Evolutionary conservation across 35 echinoderm and acorn worm species (phyloP).

Genomic region (Ptychodera flava): DNA sequence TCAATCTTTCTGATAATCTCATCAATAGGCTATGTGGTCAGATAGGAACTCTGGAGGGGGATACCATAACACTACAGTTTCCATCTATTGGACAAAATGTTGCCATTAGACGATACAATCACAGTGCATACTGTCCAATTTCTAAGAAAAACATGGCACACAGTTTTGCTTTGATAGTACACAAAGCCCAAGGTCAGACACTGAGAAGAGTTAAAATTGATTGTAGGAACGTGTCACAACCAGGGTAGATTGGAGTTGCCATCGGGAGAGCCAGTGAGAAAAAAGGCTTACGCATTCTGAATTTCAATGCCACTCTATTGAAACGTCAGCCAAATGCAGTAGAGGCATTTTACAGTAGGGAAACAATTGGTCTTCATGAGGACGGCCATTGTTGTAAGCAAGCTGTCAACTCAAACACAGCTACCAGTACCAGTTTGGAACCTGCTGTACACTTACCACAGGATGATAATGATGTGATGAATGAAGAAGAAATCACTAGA

Average conservation of each 20-base stretch:
- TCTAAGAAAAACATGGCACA: neutral
- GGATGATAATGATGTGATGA: neutral
- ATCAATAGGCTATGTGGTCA: neutral
- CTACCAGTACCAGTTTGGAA: too few species aligned
- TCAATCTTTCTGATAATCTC: neutral
- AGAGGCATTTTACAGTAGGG: neutral
- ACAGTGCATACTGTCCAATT: neutral
- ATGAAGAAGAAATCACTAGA: neutral
- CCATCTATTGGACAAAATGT: neutral
- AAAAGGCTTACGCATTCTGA: neutral
- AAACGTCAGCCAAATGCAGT: neutral
- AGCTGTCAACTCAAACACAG: too few species aligned
- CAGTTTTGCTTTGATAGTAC: too few species aligned
- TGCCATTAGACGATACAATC: neutral
- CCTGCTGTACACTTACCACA: too few species aligned
- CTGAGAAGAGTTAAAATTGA: neutral
- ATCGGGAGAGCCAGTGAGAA: neutral
- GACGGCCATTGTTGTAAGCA: neutral
- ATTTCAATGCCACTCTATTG: neutral
- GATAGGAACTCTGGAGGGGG: neutral
- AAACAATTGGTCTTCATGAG: neutral
- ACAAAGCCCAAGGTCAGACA: neutral
- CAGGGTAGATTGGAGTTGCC: neutral
- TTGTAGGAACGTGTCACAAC: neutral
- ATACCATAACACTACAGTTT: neutral